Evolutionary conservation across 1,140 invertebrate genomes (phyloP).

Genomic region (fruit fly (Drosophila melanogaster)): Release_6_plus_ISO1_MT NT_037436.4:6016001-6016500

Average conservation of each 20-base stretch:
- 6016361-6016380: slow-evolving; percentile 64
- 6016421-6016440: slow-evolving; percentile 83
- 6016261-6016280: slow-evolving; percentile 60
- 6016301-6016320: slow-evolving; percentile 19
- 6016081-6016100: slow-evolving; percentile 66
- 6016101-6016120: slow-evolving; percentile 78
- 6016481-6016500: slow-evolving; percentile 33
- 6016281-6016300: neutral
- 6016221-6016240: slow-evolving; percentile 79
- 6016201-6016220: slow-evolving; percentile 70
- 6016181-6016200: slow-evolving; percentile 21
- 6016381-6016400: slow-evolving; percentile 25
- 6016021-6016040: slow-evolving; percentile 82
- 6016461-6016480: slow-evolving; percentile 20
- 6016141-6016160: slow-evolving; percentile 33
- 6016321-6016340: slow-evolving; percentile 39
- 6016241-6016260: slow-evolving; percentile 80
- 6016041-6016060: slow-evolving; percentile 72
- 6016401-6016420: slow-evolving; percentile 78
- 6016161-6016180: slow-evolving; percentile 31
- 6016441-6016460: slow-evolving; percentile 67
- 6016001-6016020: slow-evolving; percentile 70
- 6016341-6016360: slow-evolving; percentile 75
- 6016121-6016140: slow-evolving; percentile 65
- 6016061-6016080: slow-evolving; percentile 24